phyloP scores from a whole-genome alignment of 2,888 invertebrate genomes.

The Apomyelois bistriatella region DNA sequence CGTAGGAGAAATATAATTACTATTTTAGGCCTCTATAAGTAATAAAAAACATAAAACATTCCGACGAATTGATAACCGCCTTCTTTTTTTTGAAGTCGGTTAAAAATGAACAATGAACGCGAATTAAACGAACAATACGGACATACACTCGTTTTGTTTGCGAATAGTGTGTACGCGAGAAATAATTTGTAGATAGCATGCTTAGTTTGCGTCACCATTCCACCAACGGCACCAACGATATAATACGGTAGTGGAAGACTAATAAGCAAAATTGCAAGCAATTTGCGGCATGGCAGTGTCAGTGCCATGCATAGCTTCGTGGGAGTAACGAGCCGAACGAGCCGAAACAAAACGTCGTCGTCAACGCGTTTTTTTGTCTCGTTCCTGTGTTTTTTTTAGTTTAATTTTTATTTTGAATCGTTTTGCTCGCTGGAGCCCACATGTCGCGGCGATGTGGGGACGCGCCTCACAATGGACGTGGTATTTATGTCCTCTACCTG shows the following conservation, averaged over 20 bases:
- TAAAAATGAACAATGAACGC: not conserved
- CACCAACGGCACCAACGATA: not conserved
- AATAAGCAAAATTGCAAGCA: constrained; percentile 28
- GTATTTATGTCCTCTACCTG: constrained; percentile 32
- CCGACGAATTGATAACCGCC: too few relatives aligned
- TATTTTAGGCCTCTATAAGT: not conserved
- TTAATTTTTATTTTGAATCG: constrained; percentile 51
- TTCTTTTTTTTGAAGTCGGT: too few relatives aligned
- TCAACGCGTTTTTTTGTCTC: constrained; percentile 44
- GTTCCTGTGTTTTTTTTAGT: constrained; percentile 29
- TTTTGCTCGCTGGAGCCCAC: constrained; percentile 57
- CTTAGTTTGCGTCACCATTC: constrained; percentile 13
- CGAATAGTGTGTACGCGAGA: constrained; percentile 15
- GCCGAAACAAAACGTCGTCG: constrained; percentile 50
- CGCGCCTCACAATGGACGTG: constrained; percentile 45
- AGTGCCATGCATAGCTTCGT: constrained; percentile 30
- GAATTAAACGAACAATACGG: not conserved
- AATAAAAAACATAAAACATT: too few relatives aligned
- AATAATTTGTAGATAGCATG: constrained; percentile 9
- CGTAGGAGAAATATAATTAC: too few relatives aligned
- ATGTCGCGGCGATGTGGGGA: constrained; percentile 47
- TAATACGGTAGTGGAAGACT: constrained; percentile 12
- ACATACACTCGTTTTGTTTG: constrained; percentile 15
- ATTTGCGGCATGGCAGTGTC: constrained; percentile 31
- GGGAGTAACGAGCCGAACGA: constrained; percentile 44